A percentile compares a stretch with the other conserved stretches of the same genome.
These are phyloP conservation scores for Columbina picui DNA, from an alignment of 2,113 vertebrate genomes.

Conservation along the genomic window DNA sequence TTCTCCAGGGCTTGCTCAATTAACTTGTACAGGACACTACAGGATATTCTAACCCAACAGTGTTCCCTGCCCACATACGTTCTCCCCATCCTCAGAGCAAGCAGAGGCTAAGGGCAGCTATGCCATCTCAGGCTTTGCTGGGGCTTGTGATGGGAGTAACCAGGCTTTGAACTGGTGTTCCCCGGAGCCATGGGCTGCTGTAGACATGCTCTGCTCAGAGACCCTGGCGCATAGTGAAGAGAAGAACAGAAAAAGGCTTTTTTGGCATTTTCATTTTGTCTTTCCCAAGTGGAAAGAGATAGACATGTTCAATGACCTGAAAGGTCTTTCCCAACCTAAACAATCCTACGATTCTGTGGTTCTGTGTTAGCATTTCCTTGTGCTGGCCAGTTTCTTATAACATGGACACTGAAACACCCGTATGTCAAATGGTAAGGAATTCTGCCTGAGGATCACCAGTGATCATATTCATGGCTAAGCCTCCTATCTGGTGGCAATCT, in stretches of 20 bases:
- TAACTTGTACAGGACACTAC: neutral
- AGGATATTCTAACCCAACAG: accelerated
- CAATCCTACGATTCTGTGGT: too few relatives aligned
- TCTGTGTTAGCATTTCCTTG: neutral
- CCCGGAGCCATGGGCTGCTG: neutral
- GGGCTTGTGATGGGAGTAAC: neutral
- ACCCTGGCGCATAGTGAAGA: neutral
- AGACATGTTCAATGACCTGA: neutral
- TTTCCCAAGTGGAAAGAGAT: neutral
- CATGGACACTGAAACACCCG: neutral
- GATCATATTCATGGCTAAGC: neutral
- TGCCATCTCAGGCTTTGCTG: neutral
- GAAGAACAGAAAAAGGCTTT: neutral
- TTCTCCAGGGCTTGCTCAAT: neutral
- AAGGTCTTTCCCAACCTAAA: neutral
- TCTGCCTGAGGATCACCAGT: neutral
- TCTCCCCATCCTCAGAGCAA: neutral
- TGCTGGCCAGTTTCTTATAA: neutral
- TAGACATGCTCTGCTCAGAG: accelerated
- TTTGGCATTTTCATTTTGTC: neutral
- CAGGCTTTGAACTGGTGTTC: neutral
- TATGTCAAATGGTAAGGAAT: neutral
- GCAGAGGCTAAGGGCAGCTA: neutral
- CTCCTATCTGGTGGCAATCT: neutral
- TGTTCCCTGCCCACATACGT: accelerated